Evolutionary conservation across 2,888 invertebrate species (phyloP).

Genomic region (Quadroppia sp.): DNA sequence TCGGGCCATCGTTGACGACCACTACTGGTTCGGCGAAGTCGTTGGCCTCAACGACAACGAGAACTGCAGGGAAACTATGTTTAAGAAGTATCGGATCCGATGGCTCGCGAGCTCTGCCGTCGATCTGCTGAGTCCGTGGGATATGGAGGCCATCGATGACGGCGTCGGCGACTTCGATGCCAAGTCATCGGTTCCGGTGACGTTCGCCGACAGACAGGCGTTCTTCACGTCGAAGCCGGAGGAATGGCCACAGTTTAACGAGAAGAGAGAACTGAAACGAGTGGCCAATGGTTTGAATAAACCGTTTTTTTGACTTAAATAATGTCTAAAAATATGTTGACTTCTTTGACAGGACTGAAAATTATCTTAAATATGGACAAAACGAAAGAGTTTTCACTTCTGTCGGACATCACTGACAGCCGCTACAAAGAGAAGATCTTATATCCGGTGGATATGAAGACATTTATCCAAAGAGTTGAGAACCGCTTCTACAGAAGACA

Average conservation of each 20-base stretch:
- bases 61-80: neutral
- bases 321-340: neutral
- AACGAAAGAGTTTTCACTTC: neutral
- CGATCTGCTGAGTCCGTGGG: constrained; percentile 2
- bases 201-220: neutral
- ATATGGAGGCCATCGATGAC: neutral
- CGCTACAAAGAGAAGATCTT: constrained; percentile 9
- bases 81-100: neutral
- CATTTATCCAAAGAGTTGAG: neutral
- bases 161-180: neutral
- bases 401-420: constrained; percentile 1
- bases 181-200: neutral
- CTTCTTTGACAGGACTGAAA: neutral
- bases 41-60: neutral
- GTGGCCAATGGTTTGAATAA: neutral
- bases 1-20: neutral
- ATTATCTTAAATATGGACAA: constrained; percentile 11
- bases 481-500: constrained; percentile 10
- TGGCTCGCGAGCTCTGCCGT: neutral
- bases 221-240: neutral
- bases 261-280: neutral
- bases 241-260: neutral
- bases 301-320: neutral
- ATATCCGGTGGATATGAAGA: constrained; percentile 12
- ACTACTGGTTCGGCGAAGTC: constrained; percentile 1